A percentile compares a stretch with the other conserved stretches of the same genome.
Evolutionary conservation across 2,797 vertebrate genomes (phyloP).

Genomic region (Lepilemur ruficaudatus): DNA sequence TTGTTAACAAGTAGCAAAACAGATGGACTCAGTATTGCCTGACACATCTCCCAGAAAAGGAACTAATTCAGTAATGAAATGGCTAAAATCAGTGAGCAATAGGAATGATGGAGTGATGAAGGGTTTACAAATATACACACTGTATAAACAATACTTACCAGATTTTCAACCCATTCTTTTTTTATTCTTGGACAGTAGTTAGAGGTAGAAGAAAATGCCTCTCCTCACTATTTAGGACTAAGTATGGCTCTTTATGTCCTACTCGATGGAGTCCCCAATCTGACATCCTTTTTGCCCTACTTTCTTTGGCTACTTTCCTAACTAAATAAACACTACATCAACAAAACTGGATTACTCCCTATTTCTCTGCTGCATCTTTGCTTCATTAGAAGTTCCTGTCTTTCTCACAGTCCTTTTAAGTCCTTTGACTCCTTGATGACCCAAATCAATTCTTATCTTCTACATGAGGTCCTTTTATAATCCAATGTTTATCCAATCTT

Average conservation of each 20-base stretch:
- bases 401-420: not conserved
- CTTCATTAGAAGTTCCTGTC: not conserved
- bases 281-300: not conserved
- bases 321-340: not conserved
- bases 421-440: not conserved
- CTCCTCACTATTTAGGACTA: not conserved
- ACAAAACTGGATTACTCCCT: not conserved
- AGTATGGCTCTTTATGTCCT: not conserved
- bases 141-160: not conserved
- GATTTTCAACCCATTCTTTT: not conserved
- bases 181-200: not conserved
- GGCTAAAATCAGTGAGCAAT: not conserved
- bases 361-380: not conserved
- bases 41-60: slow-evolving; percentile 22
- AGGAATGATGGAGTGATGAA: not conserved
- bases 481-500: not conserved
- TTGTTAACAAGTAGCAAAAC: not conserved
- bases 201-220: not conserved
- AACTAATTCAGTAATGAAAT: not conserved
- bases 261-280: not conserved
- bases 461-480: not conserved
- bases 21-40: not conserved
- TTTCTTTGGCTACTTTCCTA: not conserved
- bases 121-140: not conserved
- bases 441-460: not conserved